A percentile compares a stretch with the other conserved stretches of the same genome.
These are phyloP conservation scores for Centropus bengalensis DNA, from an alignment of 2,113 vertebrate genomes.

Conservation along the genomic window DNA sequence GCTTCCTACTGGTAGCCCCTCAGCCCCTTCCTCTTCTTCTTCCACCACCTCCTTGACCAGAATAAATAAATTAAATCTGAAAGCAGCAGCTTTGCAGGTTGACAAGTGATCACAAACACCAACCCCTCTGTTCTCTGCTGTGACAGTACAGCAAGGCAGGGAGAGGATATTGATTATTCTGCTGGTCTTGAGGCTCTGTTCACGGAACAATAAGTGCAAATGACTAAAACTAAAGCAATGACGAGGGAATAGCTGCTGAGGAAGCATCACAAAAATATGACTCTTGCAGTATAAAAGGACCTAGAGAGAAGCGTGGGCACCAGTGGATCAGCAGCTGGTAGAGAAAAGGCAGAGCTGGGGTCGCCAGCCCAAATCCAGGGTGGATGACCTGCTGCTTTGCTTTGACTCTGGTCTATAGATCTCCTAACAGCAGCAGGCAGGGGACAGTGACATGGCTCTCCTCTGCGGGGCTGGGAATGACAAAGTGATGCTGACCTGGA, in stretches of 20 bases:
- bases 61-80: no score
- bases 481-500: background rate
- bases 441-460: background rate
- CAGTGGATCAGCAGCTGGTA: background rate
- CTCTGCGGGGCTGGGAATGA: accelerated
- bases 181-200: accelerated
- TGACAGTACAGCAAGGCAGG: no score
- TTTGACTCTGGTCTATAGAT: background rate
- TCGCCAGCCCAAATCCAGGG: background rate
- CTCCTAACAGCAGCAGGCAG: background rate
- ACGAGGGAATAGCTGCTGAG: background rate
- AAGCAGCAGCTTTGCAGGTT: no score
- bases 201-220: background rate
- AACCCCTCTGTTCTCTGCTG: no score
- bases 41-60: no score
- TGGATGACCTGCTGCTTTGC: background rate
- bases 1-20: background rate
- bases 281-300: background rate
- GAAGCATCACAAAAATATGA: background rate
- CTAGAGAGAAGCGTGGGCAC: background rate
- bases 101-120: no score
- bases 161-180: background rate
- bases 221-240: background rate
- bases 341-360: background rate
- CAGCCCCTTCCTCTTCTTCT: no score